Evolutionary conservation across 2,888 invertebrate species (phyloP), one percentile per base, ranked within the genome.

Genomic region (Rhagium mordax): DNA sequence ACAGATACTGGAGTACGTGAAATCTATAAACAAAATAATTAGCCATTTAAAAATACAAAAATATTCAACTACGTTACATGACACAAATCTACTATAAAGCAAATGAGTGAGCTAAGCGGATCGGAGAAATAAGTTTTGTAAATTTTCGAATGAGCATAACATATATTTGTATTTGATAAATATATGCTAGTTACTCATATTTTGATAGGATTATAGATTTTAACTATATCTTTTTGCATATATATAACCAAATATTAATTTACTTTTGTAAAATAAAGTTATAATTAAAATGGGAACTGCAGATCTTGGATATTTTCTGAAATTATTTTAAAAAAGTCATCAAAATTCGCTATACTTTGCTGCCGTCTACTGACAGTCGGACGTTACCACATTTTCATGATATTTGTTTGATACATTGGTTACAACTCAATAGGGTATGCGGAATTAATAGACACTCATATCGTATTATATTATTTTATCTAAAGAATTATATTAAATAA

Each of bases 71-170:
- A 59, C 18, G 8, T 59, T 33, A 59, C 29, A 41, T 41, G 41
- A 41, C 0, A n/a, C 41, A 41, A 41, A 41, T n/a, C 53, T 53
- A 21, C 53, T 53, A 21, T 53, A 21, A 53, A 53, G 53, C 53
- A 53, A 53, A 20, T 20, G 21, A 53, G n/a, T 20, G 21, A 53
- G 10, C 18, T 59, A 18, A 33, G 33, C 27, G 55, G 33, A 8
- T 41, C 41, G 41, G 33, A 59, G 41, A n/a, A 59, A 59, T 59
- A 59, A 59, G 18, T 33, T 59, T 59, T 59, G 59, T 59, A 59
- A 59, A 59, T 59, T 59, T 59, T 18, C 1, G n/a, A 27, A 15
- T 24, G 55, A n/a, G 18, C 10, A 20, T 29, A 33, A 33, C 59
- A 8, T 59, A 59, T 10, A 27, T 27, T 55, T 59, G 18, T 7